Evolutionary conservation across 2,113 vertebrate species (phyloP), one percentile per base, ranked within the genome.

Genomic region (Azemiops feae): DNA sequence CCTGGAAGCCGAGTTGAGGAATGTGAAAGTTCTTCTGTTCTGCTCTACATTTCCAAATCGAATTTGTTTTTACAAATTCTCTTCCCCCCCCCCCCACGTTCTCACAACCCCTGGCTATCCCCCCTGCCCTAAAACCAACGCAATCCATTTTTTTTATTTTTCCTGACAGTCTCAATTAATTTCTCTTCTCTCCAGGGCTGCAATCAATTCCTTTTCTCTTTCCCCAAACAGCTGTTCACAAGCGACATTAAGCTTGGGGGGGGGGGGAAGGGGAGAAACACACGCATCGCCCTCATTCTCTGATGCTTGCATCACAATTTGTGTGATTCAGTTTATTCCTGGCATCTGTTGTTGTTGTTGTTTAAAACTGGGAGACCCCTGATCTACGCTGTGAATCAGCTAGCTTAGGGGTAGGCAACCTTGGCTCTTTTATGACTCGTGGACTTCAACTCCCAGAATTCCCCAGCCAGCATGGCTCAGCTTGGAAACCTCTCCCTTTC

Each of bases 231-330:
- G 20, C 27, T 91, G 23, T 45, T 90, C 27, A 45, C 57, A 53
- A 57, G 89, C 85, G 30, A 34, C 81, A 9, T 91, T 88, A 52
- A 81, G 89, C 92, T 91, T 88, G 1, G 47, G 47, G 47, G 47
- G 47, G 86, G 60, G 90, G 55, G 89, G 86, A 87, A 87, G 47
- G 86, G 60, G 90, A 53, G 89, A 86, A 87, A 87, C 92, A 74
- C 0, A 57, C 1, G 54, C 43, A 88, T 43, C 14, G 12, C 22
- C 43, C 22, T 8, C 10, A 43, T 57, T 30, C 3, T 4, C 25
- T 14, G 20, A 92, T 30, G 9, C 92, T 3, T 1, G 18, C 60
- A 23, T 4, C 22, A 16, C 0, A 0, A 39, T 50, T 10, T 9
- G 10, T 87, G 1, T 0, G 0, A 47, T 85, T 85, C 39, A 47